Conservation (phyloP, 2,113 vertebrate genomes). For the Psephotus haematonotus region DNA sequence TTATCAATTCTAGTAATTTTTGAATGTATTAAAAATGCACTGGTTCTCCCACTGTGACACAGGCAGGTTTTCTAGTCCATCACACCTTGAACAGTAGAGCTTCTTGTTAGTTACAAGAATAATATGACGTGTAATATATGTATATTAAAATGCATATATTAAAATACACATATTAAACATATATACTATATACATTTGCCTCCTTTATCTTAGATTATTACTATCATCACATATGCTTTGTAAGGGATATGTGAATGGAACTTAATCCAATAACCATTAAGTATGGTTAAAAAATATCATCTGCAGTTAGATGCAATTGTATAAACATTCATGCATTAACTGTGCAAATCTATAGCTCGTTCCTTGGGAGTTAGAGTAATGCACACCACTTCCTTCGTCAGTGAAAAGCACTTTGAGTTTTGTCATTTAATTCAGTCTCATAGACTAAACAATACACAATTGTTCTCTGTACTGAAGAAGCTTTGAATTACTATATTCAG, state of each 20-base stretch:
- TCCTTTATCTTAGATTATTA: background rate
- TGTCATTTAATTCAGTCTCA: background rate
- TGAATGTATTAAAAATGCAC: background rate
- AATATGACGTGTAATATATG: fast-evolving
- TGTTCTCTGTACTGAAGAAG: background rate
- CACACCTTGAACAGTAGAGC: background rate
- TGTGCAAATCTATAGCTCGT: background rate
- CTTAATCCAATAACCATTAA: background rate
- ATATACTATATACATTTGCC: background rate
- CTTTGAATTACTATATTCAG: conserved; percentile 20
- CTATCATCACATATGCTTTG: background rate
- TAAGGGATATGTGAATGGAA: background rate
- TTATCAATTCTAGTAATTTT: background rate
- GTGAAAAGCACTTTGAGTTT: background rate
- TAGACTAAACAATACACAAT: background rate
- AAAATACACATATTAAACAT: no score
- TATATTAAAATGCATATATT: background rate
- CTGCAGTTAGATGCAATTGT: background rate
- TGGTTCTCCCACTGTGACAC: background rate
- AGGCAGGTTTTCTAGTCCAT: background rate
- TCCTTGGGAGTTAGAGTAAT: background rate
- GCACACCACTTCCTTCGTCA: background rate
- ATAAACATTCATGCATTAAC: background rate
- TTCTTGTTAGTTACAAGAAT: background rate
- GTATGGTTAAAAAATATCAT: background rate